phyloP scores from a whole-genome alignment of 2,888 invertebrate species.

The Apoda limacodes region DNA sequence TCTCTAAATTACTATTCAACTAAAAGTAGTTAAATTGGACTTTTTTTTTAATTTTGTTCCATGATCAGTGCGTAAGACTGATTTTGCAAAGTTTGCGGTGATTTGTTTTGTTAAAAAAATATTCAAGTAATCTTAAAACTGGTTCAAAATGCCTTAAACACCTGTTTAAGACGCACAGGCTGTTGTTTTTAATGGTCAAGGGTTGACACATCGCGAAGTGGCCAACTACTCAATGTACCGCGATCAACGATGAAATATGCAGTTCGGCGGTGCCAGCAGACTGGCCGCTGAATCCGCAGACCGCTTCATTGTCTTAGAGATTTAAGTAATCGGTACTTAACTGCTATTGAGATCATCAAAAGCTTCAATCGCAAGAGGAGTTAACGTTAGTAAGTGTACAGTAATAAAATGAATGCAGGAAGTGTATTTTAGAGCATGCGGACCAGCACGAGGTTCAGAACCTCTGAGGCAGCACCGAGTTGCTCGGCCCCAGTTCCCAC shows the following conservation, averaged over 20 bases:
- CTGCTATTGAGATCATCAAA: constrained; percentile 9
- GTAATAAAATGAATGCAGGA: constrained; percentile 15
- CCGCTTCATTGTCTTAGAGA: constrained; percentile 7
- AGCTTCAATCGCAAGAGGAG: constrained; percentile 8
- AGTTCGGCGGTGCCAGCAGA: too few species aligned
- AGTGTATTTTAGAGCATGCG: constrained; percentile 9
- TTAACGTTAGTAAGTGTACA: constrained; percentile 13
- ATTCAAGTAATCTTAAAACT: too few species aligned
- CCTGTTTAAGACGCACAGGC: constrained; percentile 8
- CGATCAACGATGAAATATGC: constrained; percentile 9
- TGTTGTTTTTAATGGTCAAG: constrained; percentile 8
- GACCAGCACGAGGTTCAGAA: constrained; percentile 10
- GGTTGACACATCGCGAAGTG: constrained; percentile 9
- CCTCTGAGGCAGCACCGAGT: too few species aligned
- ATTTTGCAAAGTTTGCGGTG: too few species aligned
- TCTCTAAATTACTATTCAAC: too few species aligned
- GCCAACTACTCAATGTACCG: constrained; percentile 7
- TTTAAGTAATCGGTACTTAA: constrained; percentile 10
- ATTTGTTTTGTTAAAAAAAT: too few species aligned
- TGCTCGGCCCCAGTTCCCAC: too few species aligned
- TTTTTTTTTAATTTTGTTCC: too few species aligned
- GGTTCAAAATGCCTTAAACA: too few species aligned
- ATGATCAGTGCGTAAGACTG: too few species aligned
- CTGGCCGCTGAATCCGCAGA: constrained; percentile 8
- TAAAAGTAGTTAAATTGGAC: too few species aligned